These are phyloP conservation scores for Philereme transversata DNA, from an alignment of 2,888 invertebrate species.

Conservation along the genomic window DNA sequence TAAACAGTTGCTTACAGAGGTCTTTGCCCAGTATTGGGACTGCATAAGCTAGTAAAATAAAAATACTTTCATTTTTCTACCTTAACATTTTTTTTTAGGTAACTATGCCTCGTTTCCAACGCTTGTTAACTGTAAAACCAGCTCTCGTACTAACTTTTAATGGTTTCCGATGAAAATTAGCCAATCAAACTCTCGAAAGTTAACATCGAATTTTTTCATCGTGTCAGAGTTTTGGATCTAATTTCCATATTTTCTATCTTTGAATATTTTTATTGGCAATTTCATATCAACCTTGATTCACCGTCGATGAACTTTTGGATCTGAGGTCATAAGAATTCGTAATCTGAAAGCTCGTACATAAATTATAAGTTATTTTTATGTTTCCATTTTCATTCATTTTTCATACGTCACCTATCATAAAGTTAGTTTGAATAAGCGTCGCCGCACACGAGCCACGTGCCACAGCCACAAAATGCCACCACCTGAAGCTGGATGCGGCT, in stretches of 20 bases:
- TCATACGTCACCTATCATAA: too few species aligned
- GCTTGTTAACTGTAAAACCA: conserved; percentile 34
- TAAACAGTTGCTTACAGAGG: too few species aligned
- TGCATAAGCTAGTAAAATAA: too few species aligned
- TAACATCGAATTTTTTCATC: conserved; percentile 37
- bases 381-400: too few species aligned
- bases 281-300: conserved; percentile 19
- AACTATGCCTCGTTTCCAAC: neutral
- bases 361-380: neutral
- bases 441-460: too few species aligned
- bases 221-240: conserved; percentile 38
- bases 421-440: too few species aligned
- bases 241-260: conserved; percentile 44
- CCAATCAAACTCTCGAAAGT: conserved; percentile 46
- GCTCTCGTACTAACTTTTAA: conserved; percentile 47
- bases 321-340: conserved; percentile 6
- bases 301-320: conserved; percentile 4
- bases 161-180: conserved; percentile 43
- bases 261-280: conserved; percentile 31
- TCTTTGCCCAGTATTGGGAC: too few species aligned
- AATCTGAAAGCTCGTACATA: neutral
- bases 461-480: too few species aligned
- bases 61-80: too few species aligned
- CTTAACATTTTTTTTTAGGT: too few species aligned
- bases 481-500: too few species aligned